Base-by-base conservation (phyloP, 1,140 invertebrate genomes). In the Triops cancriformis region DNA sequence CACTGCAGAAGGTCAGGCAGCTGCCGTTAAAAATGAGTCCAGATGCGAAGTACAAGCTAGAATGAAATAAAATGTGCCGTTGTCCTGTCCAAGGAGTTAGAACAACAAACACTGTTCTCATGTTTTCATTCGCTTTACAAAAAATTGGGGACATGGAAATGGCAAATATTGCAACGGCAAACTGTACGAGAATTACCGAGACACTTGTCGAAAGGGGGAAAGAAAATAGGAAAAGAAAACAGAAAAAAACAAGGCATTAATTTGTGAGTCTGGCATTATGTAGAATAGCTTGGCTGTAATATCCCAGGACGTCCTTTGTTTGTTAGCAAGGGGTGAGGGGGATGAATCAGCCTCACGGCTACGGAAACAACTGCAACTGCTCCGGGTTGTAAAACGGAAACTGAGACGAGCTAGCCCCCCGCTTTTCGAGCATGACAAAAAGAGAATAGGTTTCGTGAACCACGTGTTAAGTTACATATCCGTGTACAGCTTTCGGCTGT, bases 301-400 rank as follows among this genome's bases (percentile, higher is more conserved):
- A 5, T 64, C 2, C 31, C 7, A 37, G 2, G 31, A 37, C 31
- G 7, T 37, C 23, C 51, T 64, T 64, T 64, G 51, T 64, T 64
- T 64, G 51, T 64, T 64, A 18, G 23, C 14, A 64, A 14, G 23
- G n/a, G 51, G 23, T n/a, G 5, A 64, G 14, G 23, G 51, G n/a
- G 51, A 64, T 64, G 10, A 64, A 14, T n/a, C 14, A 64, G 51
- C 51, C 51, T 64, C 51, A 64, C 51, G 51, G 51, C 51, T 64
- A 64, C 51, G 51, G 51, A 64, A 64, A 64, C 51, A 64, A 64
- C 51, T 64, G 51, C 51, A 64, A 18, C 51, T 64, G 51, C 51
- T 64, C 51, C 51, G 51, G 51, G 51, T 64, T 64, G 51, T 64
- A 64, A 64, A 64, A 64, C 51, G 51, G 51, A 64, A 64, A 64